Base-by-base conservation (phyloP, 2,888 invertebrate species). In the Volucella bombylans region DNA sequence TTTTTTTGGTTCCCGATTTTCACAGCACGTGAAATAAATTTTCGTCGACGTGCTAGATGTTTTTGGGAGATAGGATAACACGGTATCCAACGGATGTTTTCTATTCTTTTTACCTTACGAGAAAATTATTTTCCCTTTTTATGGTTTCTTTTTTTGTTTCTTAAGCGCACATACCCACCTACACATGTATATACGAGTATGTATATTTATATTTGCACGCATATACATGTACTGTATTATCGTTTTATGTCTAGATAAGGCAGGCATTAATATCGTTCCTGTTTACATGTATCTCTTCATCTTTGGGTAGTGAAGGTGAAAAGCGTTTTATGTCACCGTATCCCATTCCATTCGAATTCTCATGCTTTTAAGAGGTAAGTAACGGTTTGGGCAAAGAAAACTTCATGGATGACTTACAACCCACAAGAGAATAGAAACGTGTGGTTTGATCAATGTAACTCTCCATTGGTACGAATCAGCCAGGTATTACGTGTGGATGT, bases 261-360 rank as follows among this genome's bases (percentile, higher is more conserved):
- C 11, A 39, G 39, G 10, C 57, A 38, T 15, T 31, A 6, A 3
- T 57, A 39, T 57, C 39, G 4, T 57, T 57, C 31, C 15, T 23
- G 23, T 18, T 18, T 18, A 18, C 18, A 23, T 23, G 18, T 57
- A 14, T 39, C 57, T 57, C 57, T 57, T 39, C 39, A 38, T 57
- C 14, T 39, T 38, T 14, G 4, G 31, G 39, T 15, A 54, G 31
- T 54, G 15, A 57, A 57, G 57, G 39, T 57, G 57, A 57, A 57
- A 39, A 39, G 39, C 57, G 38, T 8, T 14, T 12, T 10, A 18
- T 38, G 23, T 54, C 8, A 8, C 1, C 8, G 14, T n/a, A n/a
- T 11, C 39, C 11, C 38, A 41, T 39, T 39, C 57, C n/a, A 39
- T 15, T 57, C n/a, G 39, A 57, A 39, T 43, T 59, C 15, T 3